These are phyloP conservation scores for Halcyon senegalensis DNA, from an alignment of 2,113 vertebrate genomes.

Conservation along the genomic window DNA sequence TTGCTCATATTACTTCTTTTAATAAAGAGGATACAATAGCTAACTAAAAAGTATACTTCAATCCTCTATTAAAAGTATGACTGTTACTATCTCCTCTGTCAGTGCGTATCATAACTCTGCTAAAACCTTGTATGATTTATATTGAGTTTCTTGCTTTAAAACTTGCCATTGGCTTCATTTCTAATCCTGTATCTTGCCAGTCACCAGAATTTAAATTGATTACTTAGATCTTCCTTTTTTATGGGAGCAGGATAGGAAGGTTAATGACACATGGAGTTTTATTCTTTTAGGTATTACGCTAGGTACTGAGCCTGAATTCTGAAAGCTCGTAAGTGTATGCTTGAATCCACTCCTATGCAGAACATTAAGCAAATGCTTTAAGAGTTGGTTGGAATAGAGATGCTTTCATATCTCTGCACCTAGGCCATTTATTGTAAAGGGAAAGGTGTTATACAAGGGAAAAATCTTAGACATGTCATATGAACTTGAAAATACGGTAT, in stretches of 20 bases:
- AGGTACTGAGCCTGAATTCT: not conserved
- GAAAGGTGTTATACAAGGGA: not conserved
- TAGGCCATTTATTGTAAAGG: not conserved
- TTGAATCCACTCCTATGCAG: slow-evolving; percentile 9
- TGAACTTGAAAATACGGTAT: not conserved
- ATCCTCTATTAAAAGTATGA: not conserved
- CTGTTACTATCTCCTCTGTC: not conserved
- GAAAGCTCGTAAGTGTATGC: not conserved
- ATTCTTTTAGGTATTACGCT: not conserved
- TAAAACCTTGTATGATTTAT: slow-evolving; percentile 1
- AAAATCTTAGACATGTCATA: not conserved
- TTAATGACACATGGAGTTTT: slow-evolving; percentile 41
- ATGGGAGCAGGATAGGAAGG: not conserved
- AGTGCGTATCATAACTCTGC: not conserved
- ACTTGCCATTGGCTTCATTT: not conserved
- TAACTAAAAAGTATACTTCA: not conserved
- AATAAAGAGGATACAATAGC: not conserved
- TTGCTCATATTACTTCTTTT: not conserved
- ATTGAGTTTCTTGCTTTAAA: not conserved
- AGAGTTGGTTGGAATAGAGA: not conserved
- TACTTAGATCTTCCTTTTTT: not conserved
- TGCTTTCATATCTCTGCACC: not conserved
- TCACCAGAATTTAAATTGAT: slow-evolving; percentile 18
- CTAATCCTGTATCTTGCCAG: not conserved
- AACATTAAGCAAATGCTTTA: slow-evolving; percentile 37